Conservation (phyloP, 2,888 invertebrate species). For the Eulithis testata region DNA sequence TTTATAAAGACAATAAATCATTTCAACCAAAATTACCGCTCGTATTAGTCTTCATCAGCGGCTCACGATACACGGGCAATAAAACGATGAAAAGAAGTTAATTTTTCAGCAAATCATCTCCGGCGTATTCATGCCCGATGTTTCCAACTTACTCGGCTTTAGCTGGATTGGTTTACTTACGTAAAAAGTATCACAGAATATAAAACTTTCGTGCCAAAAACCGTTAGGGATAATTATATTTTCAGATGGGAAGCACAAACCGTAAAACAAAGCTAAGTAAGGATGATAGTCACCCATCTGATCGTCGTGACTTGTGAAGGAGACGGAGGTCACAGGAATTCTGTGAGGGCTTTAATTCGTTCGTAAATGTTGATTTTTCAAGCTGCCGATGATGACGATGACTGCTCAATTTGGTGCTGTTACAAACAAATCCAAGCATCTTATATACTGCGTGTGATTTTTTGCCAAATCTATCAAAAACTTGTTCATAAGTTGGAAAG, state of each 20-base stretch:
- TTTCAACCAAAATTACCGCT: constrained; percentile 78
- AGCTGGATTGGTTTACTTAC: constrained; percentile 3
- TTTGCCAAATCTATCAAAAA: constrained; percentile 10
- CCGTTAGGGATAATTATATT: no score
- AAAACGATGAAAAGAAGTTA: constrained; percentile 83
- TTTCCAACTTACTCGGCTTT: constrained; percentile 18
- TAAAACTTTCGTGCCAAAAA: background rate
- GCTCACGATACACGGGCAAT: constrained; percentile 73
- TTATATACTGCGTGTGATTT: background rate
- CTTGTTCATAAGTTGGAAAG: constrained; percentile 17
- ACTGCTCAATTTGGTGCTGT: no score
- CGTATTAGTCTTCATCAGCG: constrained; percentile 82
- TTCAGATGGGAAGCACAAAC: no score
- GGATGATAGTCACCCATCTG: no score
- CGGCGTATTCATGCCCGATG: constrained; percentile 50
- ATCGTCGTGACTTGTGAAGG: no score
- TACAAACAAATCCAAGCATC: no score
- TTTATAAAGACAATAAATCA: constrained; percentile 54
- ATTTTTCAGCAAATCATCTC: constrained; percentile 84
- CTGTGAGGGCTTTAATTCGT: no score
- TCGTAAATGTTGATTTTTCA: no score
- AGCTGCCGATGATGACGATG: no score
- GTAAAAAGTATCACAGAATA: no score
- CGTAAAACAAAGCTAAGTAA: no score
- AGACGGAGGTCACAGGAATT: no score